A percentile compares a stretch with the other conserved stretches of the same genome.
Conservation (phyloP, 2,113 vertebrate species). For the Noctilio leporinus region DNA sequence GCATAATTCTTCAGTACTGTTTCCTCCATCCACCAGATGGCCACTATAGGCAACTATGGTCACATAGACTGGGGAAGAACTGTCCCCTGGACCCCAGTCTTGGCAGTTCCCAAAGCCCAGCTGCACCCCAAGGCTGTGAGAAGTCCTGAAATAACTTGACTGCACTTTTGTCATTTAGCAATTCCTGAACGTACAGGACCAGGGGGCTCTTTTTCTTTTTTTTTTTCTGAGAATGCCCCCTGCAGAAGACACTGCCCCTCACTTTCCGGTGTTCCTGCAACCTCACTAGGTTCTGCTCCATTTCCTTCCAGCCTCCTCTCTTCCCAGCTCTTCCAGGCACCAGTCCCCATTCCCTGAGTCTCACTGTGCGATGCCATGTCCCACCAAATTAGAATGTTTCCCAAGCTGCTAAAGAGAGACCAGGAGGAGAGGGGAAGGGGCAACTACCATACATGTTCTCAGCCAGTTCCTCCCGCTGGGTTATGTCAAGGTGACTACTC, state of each 20-base stretch:
- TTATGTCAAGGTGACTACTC: background rate
- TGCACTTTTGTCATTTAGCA: background rate
- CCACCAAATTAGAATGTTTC: background rate
- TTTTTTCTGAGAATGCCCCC: background rate
- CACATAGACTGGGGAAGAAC: background rate
- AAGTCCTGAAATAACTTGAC: background rate
- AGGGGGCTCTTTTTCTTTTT: background rate
- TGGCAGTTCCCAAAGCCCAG: background rate
- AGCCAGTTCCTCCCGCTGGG: background rate
- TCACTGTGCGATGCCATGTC: rapidly evolving
- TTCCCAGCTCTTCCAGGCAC: background rate
- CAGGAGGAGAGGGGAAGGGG: background rate
- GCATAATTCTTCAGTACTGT: background rate
- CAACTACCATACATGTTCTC: background rate
- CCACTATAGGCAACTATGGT: background rate
- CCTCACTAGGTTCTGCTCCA: background rate
- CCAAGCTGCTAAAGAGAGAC: background rate
- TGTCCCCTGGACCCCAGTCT: background rate
- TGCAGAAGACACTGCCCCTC: background rate
- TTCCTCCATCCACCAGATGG: background rate
- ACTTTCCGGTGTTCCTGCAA: rapidly evolving
- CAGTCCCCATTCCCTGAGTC: background rate
- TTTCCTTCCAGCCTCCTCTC: background rate
- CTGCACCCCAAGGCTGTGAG: background rate
- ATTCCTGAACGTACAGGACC: background rate